Evolutionary conservation across 1,140 invertebrate species (phyloP), one percentile per base, ranked within the genome.

Genomic region (Drosophila pseudoobscura): DNA sequence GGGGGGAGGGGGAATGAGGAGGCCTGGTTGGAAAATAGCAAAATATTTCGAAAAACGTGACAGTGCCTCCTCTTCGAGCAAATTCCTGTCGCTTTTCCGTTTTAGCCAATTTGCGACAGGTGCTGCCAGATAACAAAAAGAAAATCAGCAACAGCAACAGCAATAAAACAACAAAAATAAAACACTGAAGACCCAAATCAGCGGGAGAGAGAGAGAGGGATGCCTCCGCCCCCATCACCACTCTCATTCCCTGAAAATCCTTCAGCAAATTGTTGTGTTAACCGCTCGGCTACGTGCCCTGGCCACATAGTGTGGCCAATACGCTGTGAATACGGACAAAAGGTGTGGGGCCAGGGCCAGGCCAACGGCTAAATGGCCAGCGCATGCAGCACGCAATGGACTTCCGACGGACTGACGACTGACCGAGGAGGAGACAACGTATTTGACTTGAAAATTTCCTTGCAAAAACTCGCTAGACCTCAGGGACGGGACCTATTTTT

Each of bases 21-120:
- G 29, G 8, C 3, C 2, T 3, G 31, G 31, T 4, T 39, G 35
- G 35, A 44, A 82, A 64, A 83, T 82, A 74, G 78, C 62, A 45
- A 77, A 77, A 82, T 58, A 78, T 83, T 74, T 78, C 44, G 69
- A 44, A 41, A 72, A 78, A 82, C 78, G 78, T 82, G 78, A 82
- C 78, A 82, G 51, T 59, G 62, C 51, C 31, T 31, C 31, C 31
- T 31, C 29, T 8, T 31, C 58, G 22, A 46, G 72, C 45, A 35
- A 58, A 53, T 41, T 5, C 41, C 9, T 58, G 31, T 24, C 45
- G 51, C 47, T 49, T 61, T 49, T 45, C 43, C 11, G 13, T 24
- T 55, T 13, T 46, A 52, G 68, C 70, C 76, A 71, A 80, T 63
- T 75, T 63, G 75, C 59, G 68, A 70, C 80, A 84, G 80, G 72